Conservation (phyloP, 2,113 vertebrate species). For the Sula dactylatra region DNA sequence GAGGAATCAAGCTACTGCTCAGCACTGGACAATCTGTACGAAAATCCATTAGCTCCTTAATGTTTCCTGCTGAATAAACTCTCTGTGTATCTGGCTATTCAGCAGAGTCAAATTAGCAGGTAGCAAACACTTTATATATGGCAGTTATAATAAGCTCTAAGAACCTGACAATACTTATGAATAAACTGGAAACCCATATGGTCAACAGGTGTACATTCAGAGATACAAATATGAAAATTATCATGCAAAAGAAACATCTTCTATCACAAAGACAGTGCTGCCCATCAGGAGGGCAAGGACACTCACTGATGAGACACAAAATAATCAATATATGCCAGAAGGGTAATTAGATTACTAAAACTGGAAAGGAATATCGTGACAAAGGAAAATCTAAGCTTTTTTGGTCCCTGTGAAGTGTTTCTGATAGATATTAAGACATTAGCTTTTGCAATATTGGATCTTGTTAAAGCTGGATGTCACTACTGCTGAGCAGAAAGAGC, state of each 20-base stretch:
- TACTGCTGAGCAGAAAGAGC: background rate
- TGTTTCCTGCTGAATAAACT: background rate
- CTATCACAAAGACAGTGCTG: background rate
- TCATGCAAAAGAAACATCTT: background rate
- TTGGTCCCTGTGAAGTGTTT: background rate
- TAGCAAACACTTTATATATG: background rate
- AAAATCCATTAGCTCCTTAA: background rate
- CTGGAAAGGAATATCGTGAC: background rate
- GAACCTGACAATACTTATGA: background rate
- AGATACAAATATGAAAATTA: background rate
- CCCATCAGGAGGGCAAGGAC: background rate
- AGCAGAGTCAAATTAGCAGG: background rate
- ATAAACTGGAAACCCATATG: background rate
- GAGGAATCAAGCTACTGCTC: background rate
- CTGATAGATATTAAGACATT: background rate
- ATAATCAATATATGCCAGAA: background rate
- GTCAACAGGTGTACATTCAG: background rate
- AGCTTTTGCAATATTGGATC: background rate
- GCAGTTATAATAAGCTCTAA: background rate
- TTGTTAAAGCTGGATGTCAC: background rate
- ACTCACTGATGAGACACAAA: background rate
- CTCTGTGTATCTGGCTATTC: background rate
- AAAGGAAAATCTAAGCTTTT: background rate
- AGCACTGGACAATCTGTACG: background rate
- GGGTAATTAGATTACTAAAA: background rate